Conservation (phyloP, 2,797 vertebrate species). For the Steatocranus sp. region DNA sequence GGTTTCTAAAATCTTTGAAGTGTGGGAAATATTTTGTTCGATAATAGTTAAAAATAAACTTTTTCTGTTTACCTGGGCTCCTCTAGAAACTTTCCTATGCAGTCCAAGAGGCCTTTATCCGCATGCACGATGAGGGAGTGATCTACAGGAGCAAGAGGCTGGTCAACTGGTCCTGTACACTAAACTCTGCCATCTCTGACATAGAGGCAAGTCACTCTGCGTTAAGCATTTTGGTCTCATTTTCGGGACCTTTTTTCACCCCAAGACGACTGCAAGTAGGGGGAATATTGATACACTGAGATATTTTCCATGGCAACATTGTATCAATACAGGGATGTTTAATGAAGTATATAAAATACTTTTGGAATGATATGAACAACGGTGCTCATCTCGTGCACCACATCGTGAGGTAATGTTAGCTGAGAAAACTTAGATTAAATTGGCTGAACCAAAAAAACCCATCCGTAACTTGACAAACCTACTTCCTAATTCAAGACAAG, state of each 20-base stretch:
- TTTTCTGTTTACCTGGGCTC: neutral
- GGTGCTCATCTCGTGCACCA: neutral
- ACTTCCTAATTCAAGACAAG: neutral
- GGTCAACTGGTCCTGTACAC: conserved; percentile 92
- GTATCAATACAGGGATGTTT: neutral
- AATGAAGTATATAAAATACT: neutral
- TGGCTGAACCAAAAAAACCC: fast-evolving
- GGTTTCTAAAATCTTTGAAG: conserved; percentile 10
- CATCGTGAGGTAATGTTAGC: neutral
- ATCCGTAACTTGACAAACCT: neutral
- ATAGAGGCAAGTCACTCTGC: conserved; percentile 71
- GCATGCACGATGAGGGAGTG: conserved; percentile 85
- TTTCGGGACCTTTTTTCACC: neutral
- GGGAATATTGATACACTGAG: neutral
- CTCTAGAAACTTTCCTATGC: conserved; percentile 86
- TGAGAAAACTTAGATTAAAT: neutral
- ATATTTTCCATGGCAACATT: neutral
- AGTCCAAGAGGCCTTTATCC: conserved; percentile 88
- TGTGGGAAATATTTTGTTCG: neutral
- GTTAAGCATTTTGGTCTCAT: neutral
- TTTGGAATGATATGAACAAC: neutral
- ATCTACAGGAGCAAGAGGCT: conserved; percentile 92
- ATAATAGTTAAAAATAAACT: neutral
- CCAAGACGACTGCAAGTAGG: neutral
- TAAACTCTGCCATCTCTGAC: conserved; percentile 93